Percentiles rank a stretch among this genome's conserved stretches.
phyloP scores from a whole-genome alignment of 2,888 invertebrate genomes.

The Agapostemon virescens region DNA sequence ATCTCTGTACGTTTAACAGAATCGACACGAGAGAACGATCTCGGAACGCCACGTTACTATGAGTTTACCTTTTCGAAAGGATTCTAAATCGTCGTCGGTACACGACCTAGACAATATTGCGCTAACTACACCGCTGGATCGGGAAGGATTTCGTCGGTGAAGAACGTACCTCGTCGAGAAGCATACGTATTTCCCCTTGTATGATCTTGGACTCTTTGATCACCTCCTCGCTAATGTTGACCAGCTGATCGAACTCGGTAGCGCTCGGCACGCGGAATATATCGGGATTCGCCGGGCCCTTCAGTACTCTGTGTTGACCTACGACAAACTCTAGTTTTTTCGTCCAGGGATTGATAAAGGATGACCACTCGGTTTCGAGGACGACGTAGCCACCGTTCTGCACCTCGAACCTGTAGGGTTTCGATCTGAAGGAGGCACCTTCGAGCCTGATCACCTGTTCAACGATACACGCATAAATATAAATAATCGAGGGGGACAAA shows the following conservation, averaged over 20 bases:
- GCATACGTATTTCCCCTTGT: slow-evolving; percentile 85
- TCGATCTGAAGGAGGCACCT: slow-evolving; percentile 87
- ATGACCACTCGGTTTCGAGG: slow-evolving; percentile 95
- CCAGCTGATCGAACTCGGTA: slow-evolving; percentile 75
- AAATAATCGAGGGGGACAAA: slow-evolving; percentile 8
- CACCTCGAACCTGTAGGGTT: slow-evolving; percentile 89
- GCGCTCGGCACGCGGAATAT: slow-evolving; percentile 84
- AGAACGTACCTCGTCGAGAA: slow-evolving; percentile 85
- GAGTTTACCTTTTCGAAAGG: slow-evolving; percentile 33
- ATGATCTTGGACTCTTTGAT: slow-evolving; percentile 83
- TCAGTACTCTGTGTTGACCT: slow-evolving; percentile 88
- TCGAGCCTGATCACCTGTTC: slow-evolving; percentile 86
- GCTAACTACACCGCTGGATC: slow-evolving; percentile 21
- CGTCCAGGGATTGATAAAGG: slow-evolving; percentile 96
- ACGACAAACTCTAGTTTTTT: slow-evolving; percentile 93
- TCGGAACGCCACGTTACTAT: neutral
- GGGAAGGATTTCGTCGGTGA: slow-evolving; percentile 16
- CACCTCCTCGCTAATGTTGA: slow-evolving; percentile 83
- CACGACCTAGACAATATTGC: slow-evolving; percentile 27
- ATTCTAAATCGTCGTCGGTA: slow-evolving; percentile 18
- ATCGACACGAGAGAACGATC: no score
- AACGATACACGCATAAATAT: slow-evolving; percentile 55
- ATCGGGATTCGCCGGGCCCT: slow-evolving; percentile 89
- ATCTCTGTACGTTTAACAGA: no score
- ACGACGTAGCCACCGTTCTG: slow-evolving; percentile 92